Percentiles rank a stretch among this genome's conserved stretches.
Conservation (phyloP, 2,113 vertebrate species). For the Engraulis encrasicolus region DNA sequence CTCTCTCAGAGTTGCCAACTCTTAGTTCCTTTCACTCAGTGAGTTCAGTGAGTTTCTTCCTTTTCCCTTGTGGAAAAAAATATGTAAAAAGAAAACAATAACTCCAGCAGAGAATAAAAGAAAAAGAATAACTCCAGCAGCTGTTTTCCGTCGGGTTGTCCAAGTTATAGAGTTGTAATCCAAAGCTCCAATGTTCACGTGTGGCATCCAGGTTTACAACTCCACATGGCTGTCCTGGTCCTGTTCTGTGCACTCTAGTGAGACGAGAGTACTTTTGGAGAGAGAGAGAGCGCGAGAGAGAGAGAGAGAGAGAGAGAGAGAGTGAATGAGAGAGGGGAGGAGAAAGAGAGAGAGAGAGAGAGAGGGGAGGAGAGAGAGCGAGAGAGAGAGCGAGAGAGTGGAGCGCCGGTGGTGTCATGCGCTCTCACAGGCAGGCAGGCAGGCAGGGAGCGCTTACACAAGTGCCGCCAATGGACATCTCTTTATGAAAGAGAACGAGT, state of each 20-base stretch:
- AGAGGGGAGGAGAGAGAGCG: too few relatives aligned
- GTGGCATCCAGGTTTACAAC: neutral
- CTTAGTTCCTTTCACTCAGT: neutral
- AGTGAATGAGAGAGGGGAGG: neutral
- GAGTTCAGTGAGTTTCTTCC: too few relatives aligned
- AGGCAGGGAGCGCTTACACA: constrained; percentile 65
- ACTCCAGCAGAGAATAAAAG: too few relatives aligned
- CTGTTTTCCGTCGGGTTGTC: constrained; percentile 34
- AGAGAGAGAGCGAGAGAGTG: neutral
- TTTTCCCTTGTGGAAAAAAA: neutral
- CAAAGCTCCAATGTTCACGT: neutral
- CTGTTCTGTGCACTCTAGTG: neutral
- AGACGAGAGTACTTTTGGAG: neutral
- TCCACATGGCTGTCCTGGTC: neutral
- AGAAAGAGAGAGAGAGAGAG: neutral
- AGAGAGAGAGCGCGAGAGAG: neutral
- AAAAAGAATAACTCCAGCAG: neutral
- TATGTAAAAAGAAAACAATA: too few relatives aligned
- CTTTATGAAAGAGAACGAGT: constrained; percentile 48
- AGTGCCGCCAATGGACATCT: constrained; percentile 56
- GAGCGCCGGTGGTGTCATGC: neutral
- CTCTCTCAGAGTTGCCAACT: neutral
- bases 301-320: too few relatives aligned
- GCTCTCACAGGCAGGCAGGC: constrained; percentile 32
- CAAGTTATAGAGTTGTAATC: neutral